phyloP scores from a whole-genome alignment of 2,888 invertebrate species.

The Callyntrura guangdongensis region DNA sequence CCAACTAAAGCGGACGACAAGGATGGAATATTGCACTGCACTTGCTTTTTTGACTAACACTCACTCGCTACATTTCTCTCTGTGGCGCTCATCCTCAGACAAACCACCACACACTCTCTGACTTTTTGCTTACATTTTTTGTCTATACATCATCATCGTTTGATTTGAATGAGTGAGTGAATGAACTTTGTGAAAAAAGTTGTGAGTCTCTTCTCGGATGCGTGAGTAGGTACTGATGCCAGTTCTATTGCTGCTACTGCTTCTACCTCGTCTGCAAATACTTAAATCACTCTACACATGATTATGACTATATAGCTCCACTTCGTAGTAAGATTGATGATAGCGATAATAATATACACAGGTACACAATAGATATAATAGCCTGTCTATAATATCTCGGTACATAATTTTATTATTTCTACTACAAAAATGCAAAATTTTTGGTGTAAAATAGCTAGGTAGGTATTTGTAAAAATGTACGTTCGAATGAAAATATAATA shows the following conservation, averaged over 20 bases:
- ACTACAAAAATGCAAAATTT: constrained; percentile 3
- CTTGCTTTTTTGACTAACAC: constrained; percentile 4
- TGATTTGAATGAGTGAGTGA: constrained; percentile 79
- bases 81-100: constrained; percentile 8
- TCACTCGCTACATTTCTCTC: constrained; percentile 19
- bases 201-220: constrained; percentile 68
- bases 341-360: constrained; percentile 4
- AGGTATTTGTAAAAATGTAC: neutral
- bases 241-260: neutral
- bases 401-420: constrained; percentile 37
- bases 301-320: constrained; percentile 13
- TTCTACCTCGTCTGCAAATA: neutral
- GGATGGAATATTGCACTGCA: constrained; percentile 52
- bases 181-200: constrained; percentile 73
- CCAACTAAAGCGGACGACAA: constrained; percentile 35
- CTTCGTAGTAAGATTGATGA: constrained; percentile 16
- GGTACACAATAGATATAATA: constrained; percentile 13
- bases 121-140: constrained; percentile 62
- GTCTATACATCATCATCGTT: constrained; percentile 48
- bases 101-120: constrained; percentile 23
- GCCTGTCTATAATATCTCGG: constrained; percentile 6
- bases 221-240: constrained; percentile 71
- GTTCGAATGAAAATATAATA: neutral
- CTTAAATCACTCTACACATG: neutral
- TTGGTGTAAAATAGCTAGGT: neutral